These are phyloP conservation scores for Phymanthus crucifer DNA, from an alignment of 92 coral and sea anemone genomes.

Conservation along the genomic window DNA sequence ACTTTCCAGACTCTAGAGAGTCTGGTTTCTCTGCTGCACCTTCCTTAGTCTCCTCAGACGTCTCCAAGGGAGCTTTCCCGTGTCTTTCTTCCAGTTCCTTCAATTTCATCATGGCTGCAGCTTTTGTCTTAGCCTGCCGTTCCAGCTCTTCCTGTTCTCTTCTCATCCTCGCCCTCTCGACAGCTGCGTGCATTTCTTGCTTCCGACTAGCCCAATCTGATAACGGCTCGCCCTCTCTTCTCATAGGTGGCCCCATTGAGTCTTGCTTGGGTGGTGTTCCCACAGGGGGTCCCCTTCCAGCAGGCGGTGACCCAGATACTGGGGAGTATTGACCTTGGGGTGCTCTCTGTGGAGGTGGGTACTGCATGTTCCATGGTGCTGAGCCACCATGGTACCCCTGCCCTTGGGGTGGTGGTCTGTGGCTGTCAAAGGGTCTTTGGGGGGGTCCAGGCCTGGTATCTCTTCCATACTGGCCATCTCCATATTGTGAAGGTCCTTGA, in stretches of 20 bases:
- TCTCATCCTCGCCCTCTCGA: conserved; percentile 92
- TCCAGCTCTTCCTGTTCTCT: conserved; percentile 83
- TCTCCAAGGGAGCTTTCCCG: conserved; percentile 1
- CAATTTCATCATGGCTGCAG: conserved; percentile 83
- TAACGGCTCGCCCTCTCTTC: conserved; percentile 52
- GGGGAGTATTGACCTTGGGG: conserved; percentile 66
- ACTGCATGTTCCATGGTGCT: conserved; percentile 70
- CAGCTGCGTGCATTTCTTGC: conserved; percentile 86
- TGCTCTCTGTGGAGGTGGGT: conserved; percentile 59
- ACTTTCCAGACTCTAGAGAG: conserved; percentile 19
- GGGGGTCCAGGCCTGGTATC: conserved; percentile 38
- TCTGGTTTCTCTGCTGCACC: conserved; percentile 28
- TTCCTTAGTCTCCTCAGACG: conserved; percentile 25
- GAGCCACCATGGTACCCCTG: conserved; percentile 34
- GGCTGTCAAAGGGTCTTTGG: conserved; percentile 54
- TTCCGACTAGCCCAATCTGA: conserved; percentile 67
- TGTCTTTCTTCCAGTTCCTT: conserved; percentile 63
- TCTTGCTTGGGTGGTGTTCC: conserved; percentile 35
- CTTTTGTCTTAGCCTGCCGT: conserved; percentile 62
- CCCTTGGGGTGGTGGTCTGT: conserved; percentile 59
- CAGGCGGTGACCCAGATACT: conserved; percentile 44
- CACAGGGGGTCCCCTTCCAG: conserved; percentile 19
- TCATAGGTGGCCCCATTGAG: conserved; percentile 23
- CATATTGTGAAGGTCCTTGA: conserved; percentile 50
- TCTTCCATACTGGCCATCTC: conserved; percentile 56